phyloP scores from a whole-genome alignment of 2,797 vertebrate genomes.

The Smutsia gigantea region DNA sequence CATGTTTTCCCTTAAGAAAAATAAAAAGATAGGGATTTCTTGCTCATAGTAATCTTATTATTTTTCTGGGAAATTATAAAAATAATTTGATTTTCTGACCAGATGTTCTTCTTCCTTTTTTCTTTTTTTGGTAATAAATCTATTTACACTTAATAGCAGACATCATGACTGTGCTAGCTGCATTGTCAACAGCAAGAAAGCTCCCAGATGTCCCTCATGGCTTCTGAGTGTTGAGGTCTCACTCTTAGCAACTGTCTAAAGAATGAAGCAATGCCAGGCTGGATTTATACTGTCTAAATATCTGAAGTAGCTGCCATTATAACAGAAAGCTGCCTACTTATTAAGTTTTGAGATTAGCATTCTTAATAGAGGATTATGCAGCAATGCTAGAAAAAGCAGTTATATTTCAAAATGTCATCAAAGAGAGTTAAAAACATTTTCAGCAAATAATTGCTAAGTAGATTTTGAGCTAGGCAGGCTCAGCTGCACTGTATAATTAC shows the following conservation, averaged over 20 bases:
- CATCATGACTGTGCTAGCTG: not conserved
- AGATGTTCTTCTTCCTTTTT: not conserved
- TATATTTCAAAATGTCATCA: conserved; percentile 73
- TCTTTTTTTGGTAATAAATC: not conserved
- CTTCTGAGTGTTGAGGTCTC: not conserved
- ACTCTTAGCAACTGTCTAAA: conserved; percentile 44
- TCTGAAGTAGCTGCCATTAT: not conserved
- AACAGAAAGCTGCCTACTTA: conserved; percentile 53
- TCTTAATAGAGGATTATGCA: conserved; percentile 65
- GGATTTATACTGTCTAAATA: conserved; percentile 37
- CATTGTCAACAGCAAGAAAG: not conserved
- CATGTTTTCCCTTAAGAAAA: conserved; percentile 21
- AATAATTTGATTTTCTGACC: not conserved
- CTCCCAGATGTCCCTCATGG: not conserved
- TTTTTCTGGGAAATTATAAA: conserved; percentile 16
- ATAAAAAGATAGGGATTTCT: not conserved
- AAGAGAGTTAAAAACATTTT: conserved; percentile 63
- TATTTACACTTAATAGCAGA: not conserved
- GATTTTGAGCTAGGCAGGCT: conserved; percentile 3
- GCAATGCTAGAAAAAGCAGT: conserved; percentile 16
- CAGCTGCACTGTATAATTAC: conserved; percentile 43
- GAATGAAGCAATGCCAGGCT: conserved; percentile 17
- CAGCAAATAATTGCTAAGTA: conserved; percentile 63
- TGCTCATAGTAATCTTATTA: not conserved
- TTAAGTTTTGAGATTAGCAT: conserved; percentile 69